Base-by-base conservation (phyloP, 1,140 invertebrate species). In the Mya arenaria region DNA sequence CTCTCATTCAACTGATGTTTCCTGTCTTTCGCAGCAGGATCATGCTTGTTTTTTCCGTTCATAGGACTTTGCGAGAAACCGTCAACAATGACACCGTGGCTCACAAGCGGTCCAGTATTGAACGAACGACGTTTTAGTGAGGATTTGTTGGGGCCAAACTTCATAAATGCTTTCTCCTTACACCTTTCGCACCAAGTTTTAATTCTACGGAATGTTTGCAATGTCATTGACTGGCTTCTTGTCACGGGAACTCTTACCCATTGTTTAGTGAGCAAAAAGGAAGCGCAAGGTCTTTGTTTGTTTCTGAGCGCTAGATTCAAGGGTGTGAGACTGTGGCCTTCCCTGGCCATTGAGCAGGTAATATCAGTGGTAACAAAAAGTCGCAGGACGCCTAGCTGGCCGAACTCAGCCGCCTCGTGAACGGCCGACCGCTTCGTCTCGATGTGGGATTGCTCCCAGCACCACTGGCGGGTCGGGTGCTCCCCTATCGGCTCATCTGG, bases 221-320 rank as follows among this genome's bases (percentile, higher is more conserved):
- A 69, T 19, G 91, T 90, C 23, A 93, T 74, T 0, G 90, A 84
- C 32, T 89, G 83, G 23, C 79, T 87, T 75, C 88, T 88, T 6
- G 85, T 86, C 23, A 91, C 83, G 6, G 85, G 85, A 4, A 92
- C 86, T 66, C 89, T 87, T 19, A 86, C 90, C 92, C 91, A 92
- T 77, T 93, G 92, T 65, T 92, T 91, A 5, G 91, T 89, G 0
- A 93, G 73, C 0, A 93, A 84, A 72, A 92, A 92, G 3, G 88
- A 89, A n/a, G 92, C 92, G 69, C 90, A 92, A 23, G 88, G 86
- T 79, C 90, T 90, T 23, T 89, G 83, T 32, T 87, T 86, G 23
- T 88, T 85, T 25, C 91, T 74, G 0, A 93, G 86, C 13, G 92
- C 91, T 19, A 93, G 86, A 69, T 91, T 91, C 10, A 93, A 71